These are phyloP conservation scores for Campylorhamphus procurvoides DNA, from an alignment of 2,113 vertebrate genomes.

Conservation along the genomic window DNA sequence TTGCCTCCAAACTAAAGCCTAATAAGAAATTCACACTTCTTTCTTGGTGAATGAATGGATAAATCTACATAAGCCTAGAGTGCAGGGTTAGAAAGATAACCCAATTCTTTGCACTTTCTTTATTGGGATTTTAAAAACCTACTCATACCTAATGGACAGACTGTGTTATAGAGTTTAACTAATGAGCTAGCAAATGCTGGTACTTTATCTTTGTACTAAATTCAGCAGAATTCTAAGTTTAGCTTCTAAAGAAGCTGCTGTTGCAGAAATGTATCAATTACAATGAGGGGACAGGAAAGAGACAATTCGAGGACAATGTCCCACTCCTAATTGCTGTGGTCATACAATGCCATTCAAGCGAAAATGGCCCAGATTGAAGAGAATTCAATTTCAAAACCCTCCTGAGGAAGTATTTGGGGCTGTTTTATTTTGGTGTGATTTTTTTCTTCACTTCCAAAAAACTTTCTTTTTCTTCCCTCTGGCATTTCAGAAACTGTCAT, in stretches of 20 bases:
- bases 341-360: background rate
- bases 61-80: background rate
- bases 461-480: background rate
- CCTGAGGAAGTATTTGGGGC: background rate
- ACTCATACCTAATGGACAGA: background rate
- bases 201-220: background rate
- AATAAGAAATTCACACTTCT: background rate
- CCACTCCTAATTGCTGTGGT: background rate
- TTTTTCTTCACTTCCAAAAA: background rate
- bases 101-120: background rate
- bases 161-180: background rate
- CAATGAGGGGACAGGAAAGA: background rate
- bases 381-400: background rate
- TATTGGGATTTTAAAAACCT: background rate
- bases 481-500: background rate
- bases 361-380: background rate
- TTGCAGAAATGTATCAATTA: background rate
- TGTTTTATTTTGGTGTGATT: background rate
- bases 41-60: background rate
- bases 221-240: background rate
- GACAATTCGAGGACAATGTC: background rate
- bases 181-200: background rate
- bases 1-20: background rate
- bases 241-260: background rate
- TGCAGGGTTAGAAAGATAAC: background rate